Evolutionary conservation across 2,797 vertebrate species (phyloP).

Genomic region (Parotocinclus haroldoi): DNA sequence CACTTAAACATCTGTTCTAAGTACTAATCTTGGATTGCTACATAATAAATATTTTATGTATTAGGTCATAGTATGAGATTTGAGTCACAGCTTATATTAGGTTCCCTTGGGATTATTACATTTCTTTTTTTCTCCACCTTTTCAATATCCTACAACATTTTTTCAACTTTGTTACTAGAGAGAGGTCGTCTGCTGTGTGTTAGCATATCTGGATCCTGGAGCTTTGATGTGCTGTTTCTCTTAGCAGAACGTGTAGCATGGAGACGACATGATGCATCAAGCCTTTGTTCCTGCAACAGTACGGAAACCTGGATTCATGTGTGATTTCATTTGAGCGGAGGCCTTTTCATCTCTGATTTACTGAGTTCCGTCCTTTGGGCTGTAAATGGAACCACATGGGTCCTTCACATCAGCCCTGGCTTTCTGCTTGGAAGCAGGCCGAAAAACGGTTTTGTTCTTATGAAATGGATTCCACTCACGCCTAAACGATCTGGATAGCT

Average conservation of each 20-base stretch:
- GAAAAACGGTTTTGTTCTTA: conserved; percentile 21
- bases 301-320: conserved; percentile 63
- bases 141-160: conserved; percentile 11
- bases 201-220: conserved; percentile 18
- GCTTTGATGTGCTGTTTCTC: conserved; percentile 31
- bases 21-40: not conserved
- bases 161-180: not conserved
- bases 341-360: conserved; percentile 86
- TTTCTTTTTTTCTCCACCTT: not conserved
- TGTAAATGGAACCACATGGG: conserved; percentile 82
- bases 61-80: conserved; percentile 6
- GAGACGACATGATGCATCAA: conserved; percentile 12
- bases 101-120: conserved; percentile 11
- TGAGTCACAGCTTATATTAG: conserved; percentile 15
- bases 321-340: conserved; percentile 82
- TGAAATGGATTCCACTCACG: conserved; percentile 36
- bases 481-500: conserved; percentile 36
- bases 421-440: conserved; percentile 19
- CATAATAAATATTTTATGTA: conserved; percentile 5
- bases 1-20: not conserved
- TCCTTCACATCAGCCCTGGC: conserved; percentile 72
- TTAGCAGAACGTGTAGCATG: conserved; percentile 19
- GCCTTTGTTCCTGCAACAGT: conserved; percentile 19
- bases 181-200: conserved; percentile 14
- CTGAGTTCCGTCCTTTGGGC: conserved; percentile 73